Evolutionary conservation across 2,888 invertebrate genomes (phyloP).

Genomic region (Philonicus albiceps): DNA sequence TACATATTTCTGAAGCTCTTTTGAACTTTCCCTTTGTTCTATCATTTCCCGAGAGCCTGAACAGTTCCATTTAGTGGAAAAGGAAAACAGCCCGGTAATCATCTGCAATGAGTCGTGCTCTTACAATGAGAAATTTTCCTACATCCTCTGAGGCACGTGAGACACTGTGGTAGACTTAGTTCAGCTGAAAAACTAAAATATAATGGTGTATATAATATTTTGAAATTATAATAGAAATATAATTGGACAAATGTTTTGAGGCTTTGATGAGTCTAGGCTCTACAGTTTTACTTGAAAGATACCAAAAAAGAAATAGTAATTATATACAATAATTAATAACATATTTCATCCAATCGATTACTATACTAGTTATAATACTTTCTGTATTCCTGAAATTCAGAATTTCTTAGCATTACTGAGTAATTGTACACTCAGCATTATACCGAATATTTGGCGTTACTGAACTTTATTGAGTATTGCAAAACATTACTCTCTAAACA

Average conservation of each 20-base stretch:
- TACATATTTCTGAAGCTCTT: conserved; percentile 20
- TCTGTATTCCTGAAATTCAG: too few relatives aligned
- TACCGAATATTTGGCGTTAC: too few relatives aligned
- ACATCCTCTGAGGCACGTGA: neutral
- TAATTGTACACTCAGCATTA: too few relatives aligned
- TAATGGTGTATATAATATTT: neutral
- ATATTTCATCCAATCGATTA: too few relatives aligned
- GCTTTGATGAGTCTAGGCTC: neutral
- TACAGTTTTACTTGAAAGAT: neutral
- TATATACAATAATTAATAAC: too few relatives aligned
- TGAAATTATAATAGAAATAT: neutral
- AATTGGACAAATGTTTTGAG: neutral
- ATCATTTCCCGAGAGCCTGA: neutral
- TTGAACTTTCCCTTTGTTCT: conserved; percentile 16
- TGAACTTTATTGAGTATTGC: too few relatives aligned
- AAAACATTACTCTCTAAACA: too few relatives aligned
- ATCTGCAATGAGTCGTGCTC: neutral
- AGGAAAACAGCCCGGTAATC: neutral
- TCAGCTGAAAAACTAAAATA: neutral
- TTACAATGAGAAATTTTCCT: neutral
- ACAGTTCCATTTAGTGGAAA: neutral
- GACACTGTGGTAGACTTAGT: neutral
- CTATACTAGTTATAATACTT: too few relatives aligned
- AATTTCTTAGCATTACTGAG: too few relatives aligned
- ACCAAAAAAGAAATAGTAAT: neutral